Conservation (phyloP, 2,113 vertebrate genomes). For the Tupaia chinensis region DNA sequence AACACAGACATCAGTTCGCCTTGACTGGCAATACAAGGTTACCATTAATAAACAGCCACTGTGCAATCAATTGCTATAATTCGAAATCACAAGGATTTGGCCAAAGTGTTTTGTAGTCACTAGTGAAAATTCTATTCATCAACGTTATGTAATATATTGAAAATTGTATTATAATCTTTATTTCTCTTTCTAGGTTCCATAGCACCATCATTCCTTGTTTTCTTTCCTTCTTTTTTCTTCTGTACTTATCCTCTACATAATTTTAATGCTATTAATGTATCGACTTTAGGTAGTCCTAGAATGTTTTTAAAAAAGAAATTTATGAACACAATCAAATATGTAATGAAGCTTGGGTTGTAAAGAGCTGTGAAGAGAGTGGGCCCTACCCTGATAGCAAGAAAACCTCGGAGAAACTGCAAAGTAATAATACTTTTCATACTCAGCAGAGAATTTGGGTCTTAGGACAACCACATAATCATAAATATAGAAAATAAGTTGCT, state of each 20-base stretch:
- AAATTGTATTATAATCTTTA: conserved; percentile 33
- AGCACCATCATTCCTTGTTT: neutral
- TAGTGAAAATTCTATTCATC: neutral
- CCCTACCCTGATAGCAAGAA: neutral
- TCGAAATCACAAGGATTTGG: neutral
- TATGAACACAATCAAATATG: neutral
- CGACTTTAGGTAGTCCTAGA: neutral
- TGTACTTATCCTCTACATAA: neutral
- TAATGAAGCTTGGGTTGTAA: neutral
- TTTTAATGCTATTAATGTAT: neutral
- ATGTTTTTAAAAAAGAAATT: neutral
- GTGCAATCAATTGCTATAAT: conserved; percentile 48
- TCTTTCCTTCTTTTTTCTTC: neutral
- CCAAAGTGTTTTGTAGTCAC: neutral
- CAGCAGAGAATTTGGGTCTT: neutral
- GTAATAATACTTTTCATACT: conserved; percentile 10
- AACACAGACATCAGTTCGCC: conserved; percentile 34
- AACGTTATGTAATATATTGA: neutral
- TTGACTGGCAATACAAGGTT: conserved; percentile 47
- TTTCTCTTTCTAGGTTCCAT: neutral
- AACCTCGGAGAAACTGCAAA: neutral
- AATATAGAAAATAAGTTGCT: neutral
- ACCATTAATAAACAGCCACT: conserved; percentile 50
- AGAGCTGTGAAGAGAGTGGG: neutral
- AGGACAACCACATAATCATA: neutral